These are phyloP conservation scores for Triplophysa siluroides DNA, from an alignment of 2,113 vertebrate genomes.

Conservation along the genomic window DNA sequence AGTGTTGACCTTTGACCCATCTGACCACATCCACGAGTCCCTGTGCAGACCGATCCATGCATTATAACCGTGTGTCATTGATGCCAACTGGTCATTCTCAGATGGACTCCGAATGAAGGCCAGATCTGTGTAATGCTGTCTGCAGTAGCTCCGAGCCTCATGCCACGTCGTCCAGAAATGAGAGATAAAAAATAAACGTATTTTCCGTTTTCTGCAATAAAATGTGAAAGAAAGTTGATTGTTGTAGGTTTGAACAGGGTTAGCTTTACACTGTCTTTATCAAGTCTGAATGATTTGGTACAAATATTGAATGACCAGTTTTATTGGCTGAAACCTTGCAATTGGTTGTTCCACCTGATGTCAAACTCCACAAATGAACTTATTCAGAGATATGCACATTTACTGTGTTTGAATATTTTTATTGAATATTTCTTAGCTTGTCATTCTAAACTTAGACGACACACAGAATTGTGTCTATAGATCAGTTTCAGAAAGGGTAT, in stretches of 20 bases:
- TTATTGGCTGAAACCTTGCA: too few relatives aligned
- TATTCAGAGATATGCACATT: too few relatives aligned
- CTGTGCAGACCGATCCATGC: conserved; percentile 37
- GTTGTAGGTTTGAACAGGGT: not conserved
- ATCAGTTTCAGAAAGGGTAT: too few relatives aligned
- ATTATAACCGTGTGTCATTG: fast-evolving
- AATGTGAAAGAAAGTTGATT: not conserved
- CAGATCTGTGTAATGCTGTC: conserved; percentile 20
- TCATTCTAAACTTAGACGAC: too few relatives aligned
- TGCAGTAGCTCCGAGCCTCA: conserved; percentile 22
- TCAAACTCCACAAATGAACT: too few relatives aligned
- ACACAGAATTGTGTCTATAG: too few relatives aligned
- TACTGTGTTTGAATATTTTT: too few relatives aligned
- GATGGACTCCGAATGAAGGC: not conserved
- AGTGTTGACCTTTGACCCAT: not conserved
- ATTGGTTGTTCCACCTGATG: too few relatives aligned
- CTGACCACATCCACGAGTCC: conserved; percentile 42
- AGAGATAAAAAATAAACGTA: not conserved
- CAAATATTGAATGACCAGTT: too few relatives aligned
- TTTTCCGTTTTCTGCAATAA: not conserved
- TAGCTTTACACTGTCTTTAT: too few relatives aligned
- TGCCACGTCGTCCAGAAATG: not conserved
- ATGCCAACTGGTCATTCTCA: not conserved
- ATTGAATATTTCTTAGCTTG: too few relatives aligned
- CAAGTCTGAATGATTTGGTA: too few relatives aligned